phyloP scores from a whole-genome alignment of 2,888 invertebrate species.

The Andrena bicolor region DNA sequence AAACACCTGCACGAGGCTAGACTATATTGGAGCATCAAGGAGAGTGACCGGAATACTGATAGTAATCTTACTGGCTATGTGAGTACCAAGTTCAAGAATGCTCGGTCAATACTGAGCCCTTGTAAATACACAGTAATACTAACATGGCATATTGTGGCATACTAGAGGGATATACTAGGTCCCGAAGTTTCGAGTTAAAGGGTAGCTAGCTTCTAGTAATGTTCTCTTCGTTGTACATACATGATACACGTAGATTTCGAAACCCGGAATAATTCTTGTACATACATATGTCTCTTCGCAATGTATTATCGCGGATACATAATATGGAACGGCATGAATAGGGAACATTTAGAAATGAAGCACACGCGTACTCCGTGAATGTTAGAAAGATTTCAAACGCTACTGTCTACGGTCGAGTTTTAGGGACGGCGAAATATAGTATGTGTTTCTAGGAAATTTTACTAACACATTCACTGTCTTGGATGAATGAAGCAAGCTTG shows the following conservation, averaged over 20 bases:
- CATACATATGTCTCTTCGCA: constrained; percentile 26
- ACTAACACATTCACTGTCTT: constrained; percentile 69
- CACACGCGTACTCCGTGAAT: constrained; percentile 2
- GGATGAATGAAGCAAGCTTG: constrained; percentile 36
- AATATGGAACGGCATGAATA: not conserved
- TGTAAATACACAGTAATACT: constrained; percentile 56
- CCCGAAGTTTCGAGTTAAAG: constrained; percentile 3
- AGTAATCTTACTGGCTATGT: constrained; percentile 81
- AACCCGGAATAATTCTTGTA: constrained; percentile 32
- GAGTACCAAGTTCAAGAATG: constrained; percentile 76
- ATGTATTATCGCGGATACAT: constrained; percentile 23
- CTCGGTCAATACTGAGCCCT: constrained; percentile 39
- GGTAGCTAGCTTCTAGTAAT: constrained; percentile 1
- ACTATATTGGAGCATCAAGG: constrained; percentile 86
- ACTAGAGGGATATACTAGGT: not conserved
- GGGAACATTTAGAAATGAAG: constrained; percentile 2
- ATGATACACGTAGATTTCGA: constrained; percentile 8
- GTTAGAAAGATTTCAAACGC: not conserved
- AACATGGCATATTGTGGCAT: constrained; percentile 10
- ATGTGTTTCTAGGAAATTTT: constrained; percentile 29
- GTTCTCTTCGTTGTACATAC: constrained; percentile 8
- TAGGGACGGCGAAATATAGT: constrained; percentile 29
- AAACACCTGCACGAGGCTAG: constrained; percentile 88
- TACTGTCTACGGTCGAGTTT: constrained; percentile 4
- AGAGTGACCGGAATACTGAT: constrained; percentile 82